Evolutionary conservation across 1,140 invertebrate species (phyloP).

Genomic region (Paralvinella palmiformis): DNA sequence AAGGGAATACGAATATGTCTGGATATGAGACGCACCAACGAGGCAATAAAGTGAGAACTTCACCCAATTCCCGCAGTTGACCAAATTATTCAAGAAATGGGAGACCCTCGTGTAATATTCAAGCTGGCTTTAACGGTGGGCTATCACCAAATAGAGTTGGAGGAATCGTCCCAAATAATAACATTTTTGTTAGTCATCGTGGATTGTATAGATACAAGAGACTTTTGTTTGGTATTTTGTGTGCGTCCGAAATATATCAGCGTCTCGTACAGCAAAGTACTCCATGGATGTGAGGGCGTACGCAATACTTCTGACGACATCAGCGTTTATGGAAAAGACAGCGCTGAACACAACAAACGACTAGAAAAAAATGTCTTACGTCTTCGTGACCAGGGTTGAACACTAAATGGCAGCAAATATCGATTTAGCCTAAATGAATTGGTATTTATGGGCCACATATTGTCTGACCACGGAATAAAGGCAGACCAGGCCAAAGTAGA

Average conservation of each 20-base stretch:
- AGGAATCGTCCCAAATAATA: neutral
- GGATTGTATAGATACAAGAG: constrained; percentile 1
- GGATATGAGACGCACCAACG: constrained; percentile 23
- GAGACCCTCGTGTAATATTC: no score
- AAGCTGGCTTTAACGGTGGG: no score
- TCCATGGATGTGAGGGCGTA: neutral
- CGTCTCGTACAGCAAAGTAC: neutral
- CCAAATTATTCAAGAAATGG: no score
- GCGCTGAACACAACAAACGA: neutral
- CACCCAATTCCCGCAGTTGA: constrained; percentile 23
- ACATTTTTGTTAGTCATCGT: constrained; percentile 1
- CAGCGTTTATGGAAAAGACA: neutral
- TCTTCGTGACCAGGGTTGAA: no score
- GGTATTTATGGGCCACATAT: no score
- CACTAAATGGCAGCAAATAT: no score
- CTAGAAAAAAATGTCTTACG: no score
- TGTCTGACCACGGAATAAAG: no score
- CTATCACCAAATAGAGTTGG: constrained; percentile 23
- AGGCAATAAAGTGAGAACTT: constrained; percentile 17
- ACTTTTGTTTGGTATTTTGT: constrained; percentile 1
- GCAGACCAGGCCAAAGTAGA: no score
- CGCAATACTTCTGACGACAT: constrained; percentile 6
- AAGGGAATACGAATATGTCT: constrained; percentile 20
- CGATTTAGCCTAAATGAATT: no score
- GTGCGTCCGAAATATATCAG: constrained; percentile 6